Conservation (phyloP, 1,140 invertebrate genomes). For the Hetaerina americana region DNA sequence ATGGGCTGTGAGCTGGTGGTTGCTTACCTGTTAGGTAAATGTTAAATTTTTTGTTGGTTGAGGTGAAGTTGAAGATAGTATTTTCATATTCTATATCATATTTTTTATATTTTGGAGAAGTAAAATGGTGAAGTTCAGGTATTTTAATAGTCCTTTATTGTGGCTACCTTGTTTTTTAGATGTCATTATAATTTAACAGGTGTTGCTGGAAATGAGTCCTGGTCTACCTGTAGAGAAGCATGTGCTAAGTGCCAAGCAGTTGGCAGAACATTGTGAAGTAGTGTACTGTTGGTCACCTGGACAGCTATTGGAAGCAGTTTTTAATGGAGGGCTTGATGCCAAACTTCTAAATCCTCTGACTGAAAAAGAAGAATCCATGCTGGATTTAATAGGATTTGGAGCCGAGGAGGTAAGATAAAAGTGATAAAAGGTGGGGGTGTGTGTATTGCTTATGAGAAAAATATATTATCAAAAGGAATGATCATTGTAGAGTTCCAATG, state of each 20-base stretch:
- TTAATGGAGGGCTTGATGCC: slow-evolving; percentile 34
- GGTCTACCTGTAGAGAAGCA: slow-evolving; percentile 50
- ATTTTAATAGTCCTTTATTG: neutral
- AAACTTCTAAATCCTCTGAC: slow-evolving; percentile 43
- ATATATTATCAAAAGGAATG: no score
- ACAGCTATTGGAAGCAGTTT: slow-evolving; percentile 41
- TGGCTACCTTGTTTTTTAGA: no score
- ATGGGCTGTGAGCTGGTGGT: no score
- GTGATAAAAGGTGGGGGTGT: no score
- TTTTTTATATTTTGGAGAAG: neutral
- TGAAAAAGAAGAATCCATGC: slow-evolving; percentile 46
- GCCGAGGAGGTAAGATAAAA: slow-evolving; percentile 37
- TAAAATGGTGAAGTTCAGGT: neutral
- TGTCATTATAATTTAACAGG: slow-evolving; percentile 23
- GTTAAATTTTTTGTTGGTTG: no score
- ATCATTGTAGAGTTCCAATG: no score
- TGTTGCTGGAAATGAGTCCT: slow-evolving; percentile 48
- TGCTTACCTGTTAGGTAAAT: no score
- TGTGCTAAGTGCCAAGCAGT: slow-evolving; percentile 47
- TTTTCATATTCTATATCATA: neutral
- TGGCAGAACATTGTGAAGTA: slow-evolving; percentile 36
- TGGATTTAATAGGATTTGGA: slow-evolving; percentile 55
- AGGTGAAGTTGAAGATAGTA: no score
- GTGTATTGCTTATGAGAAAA: no score
- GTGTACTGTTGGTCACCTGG: slow-evolving; percentile 46